Evolutionary conservation across 1,140 invertebrate genomes (phyloP), one percentile per base, ranked within the genome.

Genomic region (Saccostrea cuccullata): DNA sequence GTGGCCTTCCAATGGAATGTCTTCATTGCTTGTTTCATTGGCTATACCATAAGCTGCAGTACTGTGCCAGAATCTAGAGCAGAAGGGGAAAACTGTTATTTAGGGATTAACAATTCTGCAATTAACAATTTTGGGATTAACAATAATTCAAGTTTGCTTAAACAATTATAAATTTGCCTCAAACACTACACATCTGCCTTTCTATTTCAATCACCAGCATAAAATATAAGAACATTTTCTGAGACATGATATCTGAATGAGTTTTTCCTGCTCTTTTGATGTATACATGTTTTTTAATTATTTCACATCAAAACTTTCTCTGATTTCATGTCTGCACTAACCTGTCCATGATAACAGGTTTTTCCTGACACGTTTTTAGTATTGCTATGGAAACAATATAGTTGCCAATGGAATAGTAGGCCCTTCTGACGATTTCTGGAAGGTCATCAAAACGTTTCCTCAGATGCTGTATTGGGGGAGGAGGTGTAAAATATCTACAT

Each of bases 31-130:
- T 0, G 90, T 89, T 70, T 93, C 93, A 89, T 93, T 93, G 36
- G 93, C 92, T 12, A 93, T 92, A 17, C 91, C 93, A 89, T 93
- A 93, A 0, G 93, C 93, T 89, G 93, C 90, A 56, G 92, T 93
- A 83, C 93, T 93, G 73, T 93, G 93, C 93, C 93, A 93, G 58
- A 87, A 93, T 60, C 93, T 93, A 82, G 8, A 86, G 15, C 6
- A 17, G 9, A 85, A 9, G 13, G 2, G 20, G 13, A 85, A 11
- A 56, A 30, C 13, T 3, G 58, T 64, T 15, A 4, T 64, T 60
- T 3, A 64, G 17, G 47, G 47, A 47, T 47, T 47, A 6, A 47
- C 6, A n/a, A n/a, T n/a, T n/a, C n/a, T n/a, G n/a, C n/a, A n/a
- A n/a, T n/a, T n/a, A n/a, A n/a, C 0, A 36, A 36, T 36, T 36